A percentile compares a stretch with the other conserved stretches of the same genome.
Evolutionary conservation across 2,113 vertebrate species (phyloP).

Genomic region (Amblyornis subalaris): DNA sequence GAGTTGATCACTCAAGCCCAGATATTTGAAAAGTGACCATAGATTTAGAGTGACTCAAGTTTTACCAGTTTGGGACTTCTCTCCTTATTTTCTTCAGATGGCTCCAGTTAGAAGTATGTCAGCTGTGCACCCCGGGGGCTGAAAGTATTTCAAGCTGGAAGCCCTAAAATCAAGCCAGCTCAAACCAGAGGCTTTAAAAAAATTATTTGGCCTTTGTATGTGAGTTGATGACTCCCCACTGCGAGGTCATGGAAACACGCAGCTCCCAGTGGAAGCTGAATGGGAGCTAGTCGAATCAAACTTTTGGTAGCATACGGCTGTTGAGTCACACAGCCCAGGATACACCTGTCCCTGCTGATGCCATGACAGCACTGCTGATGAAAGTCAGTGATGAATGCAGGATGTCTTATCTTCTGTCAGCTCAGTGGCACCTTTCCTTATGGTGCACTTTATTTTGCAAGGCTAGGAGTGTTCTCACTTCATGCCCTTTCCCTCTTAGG

Average conservation of each 20-base stretch:
- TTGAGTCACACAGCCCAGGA: not conserved
- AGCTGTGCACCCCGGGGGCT: not conserved
- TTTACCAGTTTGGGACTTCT: not conserved
- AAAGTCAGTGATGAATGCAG: not conserved
- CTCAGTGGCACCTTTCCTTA: not conserved
- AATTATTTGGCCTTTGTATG: not conserved
- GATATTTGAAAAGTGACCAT: not conserved
- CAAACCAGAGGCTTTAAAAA: not conserved
- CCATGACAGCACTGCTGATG: not conserved
- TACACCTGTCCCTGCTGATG: not conserved
- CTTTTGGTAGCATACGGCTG: not conserved
- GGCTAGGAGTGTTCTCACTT: not conserved
- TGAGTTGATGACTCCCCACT: not conserved
- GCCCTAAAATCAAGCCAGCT: not conserved
- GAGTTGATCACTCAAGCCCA: not conserved
- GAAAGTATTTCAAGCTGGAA: constrained; percentile 1
- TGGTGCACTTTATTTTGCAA: not conserved
- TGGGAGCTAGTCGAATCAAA: not conserved
- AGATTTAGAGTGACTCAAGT: not conserved
- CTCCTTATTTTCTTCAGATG: not conserved
- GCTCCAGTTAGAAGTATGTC: not conserved
- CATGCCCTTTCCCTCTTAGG: not conserved
- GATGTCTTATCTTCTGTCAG: not conserved
- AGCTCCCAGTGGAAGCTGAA: not conserved
- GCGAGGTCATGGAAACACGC: not conserved